A percentile compares a stretch with the other conserved stretches of the same genome.
These are phyloP conservation scores for Platygyra sinensis DNA, from an alignment of 64 coral and sea anemone species.

Conservation along the genomic window DNA sequence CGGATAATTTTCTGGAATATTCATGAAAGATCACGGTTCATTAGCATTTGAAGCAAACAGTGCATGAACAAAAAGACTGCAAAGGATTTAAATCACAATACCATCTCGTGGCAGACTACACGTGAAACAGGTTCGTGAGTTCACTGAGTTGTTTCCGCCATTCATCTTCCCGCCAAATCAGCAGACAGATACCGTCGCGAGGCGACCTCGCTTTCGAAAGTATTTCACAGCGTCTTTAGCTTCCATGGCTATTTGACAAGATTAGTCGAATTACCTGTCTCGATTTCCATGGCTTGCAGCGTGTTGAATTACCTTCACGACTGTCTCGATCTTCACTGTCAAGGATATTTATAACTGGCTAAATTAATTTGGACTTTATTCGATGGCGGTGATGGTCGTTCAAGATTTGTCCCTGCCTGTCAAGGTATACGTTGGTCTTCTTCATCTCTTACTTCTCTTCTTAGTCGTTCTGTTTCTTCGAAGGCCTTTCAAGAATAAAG, in stretches of 20 bases:
- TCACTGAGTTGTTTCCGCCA: background rate
- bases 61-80: background rate
- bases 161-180: background rate
- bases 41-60: background rate
- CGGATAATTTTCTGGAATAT: constrained; percentile 13
- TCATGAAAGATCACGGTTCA: constrained; percentile 17
- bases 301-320: constrained; percentile 1
- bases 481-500: background rate
- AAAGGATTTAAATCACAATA: constrained; percentile 1
- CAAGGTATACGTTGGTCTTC: constrained; percentile 49
- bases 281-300: constrained; percentile 16
- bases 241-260: background rate
- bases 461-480: constrained; percentile 36
- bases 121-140: background rate
- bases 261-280: constrained; percentile 6
- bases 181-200: background rate
- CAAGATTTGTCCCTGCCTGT: constrained; percentile 50
- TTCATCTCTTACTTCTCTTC: constrained; percentile 58
- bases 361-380: background rate
- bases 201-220: background rate
- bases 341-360: background rate
- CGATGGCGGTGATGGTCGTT: background rate
- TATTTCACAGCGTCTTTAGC: background rate
- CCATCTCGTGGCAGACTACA: background rate
- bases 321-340: background rate